phyloP scores from a whole-genome alignment of 2,797 vertebrate genomes.

The Tokudaia tokunoshimensis region DNA sequence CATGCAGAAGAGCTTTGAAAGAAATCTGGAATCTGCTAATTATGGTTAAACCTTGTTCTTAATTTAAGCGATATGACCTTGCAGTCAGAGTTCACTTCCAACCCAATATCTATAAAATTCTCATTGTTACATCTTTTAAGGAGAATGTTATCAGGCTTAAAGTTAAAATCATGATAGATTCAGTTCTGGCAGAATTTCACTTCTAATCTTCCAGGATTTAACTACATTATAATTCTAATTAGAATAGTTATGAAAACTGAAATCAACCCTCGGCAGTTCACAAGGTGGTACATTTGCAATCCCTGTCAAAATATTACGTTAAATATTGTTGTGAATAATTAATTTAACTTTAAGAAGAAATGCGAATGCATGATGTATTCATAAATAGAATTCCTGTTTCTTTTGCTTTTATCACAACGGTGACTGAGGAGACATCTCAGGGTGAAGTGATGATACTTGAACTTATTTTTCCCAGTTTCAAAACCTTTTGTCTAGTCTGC shows the following conservation, averaged over 20 bases:
- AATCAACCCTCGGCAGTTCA: constrained; percentile 69
- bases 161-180: constrained; percentile 78
- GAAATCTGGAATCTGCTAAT: constrained; percentile 76
- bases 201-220: constrained; percentile 68
- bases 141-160: constrained; percentile 63
- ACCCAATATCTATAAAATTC: constrained; percentile 55
- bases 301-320: constrained; percentile 81
- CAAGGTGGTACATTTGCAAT: constrained; percentile 62
- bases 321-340: constrained; percentile 77
- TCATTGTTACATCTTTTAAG: constrained; percentile 69
- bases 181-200: constrained; percentile 71
- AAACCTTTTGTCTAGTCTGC: constrained; percentile 21
- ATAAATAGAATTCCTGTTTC: constrained; percentile 70
- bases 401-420: constrained; percentile 37
- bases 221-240: constrained; percentile 76
- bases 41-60: constrained; percentile 65
- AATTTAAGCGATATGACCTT: constrained; percentile 69
- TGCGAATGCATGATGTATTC: constrained; percentile 58
- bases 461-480: constrained; percentile 10
- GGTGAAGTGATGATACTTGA: constrained; percentile 21
- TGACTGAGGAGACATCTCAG: not conserved
- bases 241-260: constrained; percentile 75
- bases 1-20: constrained; percentile 64
- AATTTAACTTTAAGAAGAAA: constrained; percentile 72
- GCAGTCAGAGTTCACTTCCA: constrained; percentile 70